Conservation (phyloP, 2,113 vertebrate genomes). For the Epinephelus moara region DNA sequence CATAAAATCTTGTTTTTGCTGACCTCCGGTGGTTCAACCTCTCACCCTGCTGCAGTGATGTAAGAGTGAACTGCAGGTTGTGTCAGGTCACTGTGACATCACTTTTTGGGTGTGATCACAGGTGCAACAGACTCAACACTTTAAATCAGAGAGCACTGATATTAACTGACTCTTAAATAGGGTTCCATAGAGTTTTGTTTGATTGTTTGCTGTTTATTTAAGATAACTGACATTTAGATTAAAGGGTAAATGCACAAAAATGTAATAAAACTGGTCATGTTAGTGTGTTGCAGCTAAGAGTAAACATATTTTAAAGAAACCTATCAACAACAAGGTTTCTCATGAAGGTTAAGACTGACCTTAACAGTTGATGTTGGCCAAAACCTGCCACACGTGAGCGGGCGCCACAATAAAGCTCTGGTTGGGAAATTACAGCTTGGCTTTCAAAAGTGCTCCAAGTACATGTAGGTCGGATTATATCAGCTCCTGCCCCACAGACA, state of each 20-base stretch:
- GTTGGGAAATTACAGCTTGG: neutral
- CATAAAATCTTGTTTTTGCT: too few relatives aligned
- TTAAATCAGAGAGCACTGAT: neutral
- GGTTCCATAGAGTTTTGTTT: too few relatives aligned
- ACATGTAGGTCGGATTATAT: constrained; percentile 20
- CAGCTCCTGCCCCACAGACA: neutral
- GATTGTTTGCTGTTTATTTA: neutral
- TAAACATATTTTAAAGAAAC: too few relatives aligned
- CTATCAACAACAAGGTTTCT: neutral
- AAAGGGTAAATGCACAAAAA: neutral
- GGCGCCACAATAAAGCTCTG: neutral
- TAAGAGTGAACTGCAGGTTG: neutral
- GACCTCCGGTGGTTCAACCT: too few relatives aligned
- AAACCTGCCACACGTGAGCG: neutral
- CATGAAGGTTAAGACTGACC: neutral
- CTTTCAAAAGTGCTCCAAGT: constrained; percentile 8
- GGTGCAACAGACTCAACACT: neutral
- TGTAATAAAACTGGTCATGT: neutral
- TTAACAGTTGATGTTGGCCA: neutral
- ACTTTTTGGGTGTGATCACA: neutral
- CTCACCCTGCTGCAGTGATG: too few relatives aligned
- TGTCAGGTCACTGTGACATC: neutral
- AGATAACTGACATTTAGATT: neutral
- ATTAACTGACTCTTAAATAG: neutral
- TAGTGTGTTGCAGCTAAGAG: neutral